Conservation (phyloP, 2,888 invertebrate genomes). For the Agrochola litura region DNA sequence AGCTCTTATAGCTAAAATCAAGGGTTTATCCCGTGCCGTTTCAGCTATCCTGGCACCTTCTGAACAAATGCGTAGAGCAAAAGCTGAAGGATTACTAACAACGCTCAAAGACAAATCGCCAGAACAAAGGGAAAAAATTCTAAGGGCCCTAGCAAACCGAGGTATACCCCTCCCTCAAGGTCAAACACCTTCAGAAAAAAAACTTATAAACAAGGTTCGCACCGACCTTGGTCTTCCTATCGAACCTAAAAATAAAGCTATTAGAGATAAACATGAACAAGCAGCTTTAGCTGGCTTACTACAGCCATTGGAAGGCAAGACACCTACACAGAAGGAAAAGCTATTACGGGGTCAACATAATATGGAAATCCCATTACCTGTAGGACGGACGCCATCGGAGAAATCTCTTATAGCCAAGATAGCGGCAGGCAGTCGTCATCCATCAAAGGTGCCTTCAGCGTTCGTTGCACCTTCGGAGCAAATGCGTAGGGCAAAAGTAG, state of each 20-base stretch:
- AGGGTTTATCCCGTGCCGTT: too few species aligned
- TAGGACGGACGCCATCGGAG: conserved; percentile 46
- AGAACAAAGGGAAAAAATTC: conserved; percentile 55
- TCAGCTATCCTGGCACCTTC: too few species aligned
- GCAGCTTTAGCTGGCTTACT: too few species aligned
- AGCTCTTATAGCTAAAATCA: conserved; percentile 47
- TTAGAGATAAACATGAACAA: too few species aligned
- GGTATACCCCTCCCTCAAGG: too few species aligned
- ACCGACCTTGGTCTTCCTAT: too few species aligned
- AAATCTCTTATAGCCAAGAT: conserved; percentile 57
- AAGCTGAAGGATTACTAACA: too few species aligned
- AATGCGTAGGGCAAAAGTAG: background rate
- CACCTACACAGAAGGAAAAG: background rate
- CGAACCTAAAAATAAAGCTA: too few species aligned
- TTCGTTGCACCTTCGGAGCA: background rate
- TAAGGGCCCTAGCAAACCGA: conserved; percentile 56
- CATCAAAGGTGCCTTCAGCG: background rate
- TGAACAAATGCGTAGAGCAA: too few species aligned
- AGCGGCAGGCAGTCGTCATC: background rate
- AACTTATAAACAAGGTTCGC: too few species aligned
- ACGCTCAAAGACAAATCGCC: conserved; percentile 36
- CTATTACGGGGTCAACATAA: conserved; percentile 9
- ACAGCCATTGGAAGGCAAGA: background rate
- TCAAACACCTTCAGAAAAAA: too few species aligned
- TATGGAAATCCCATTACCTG: conserved; percentile 34